Base-by-base conservation (phyloP, 2,113 vertebrate genomes). In the Addax nasomaculatus region DNA sequence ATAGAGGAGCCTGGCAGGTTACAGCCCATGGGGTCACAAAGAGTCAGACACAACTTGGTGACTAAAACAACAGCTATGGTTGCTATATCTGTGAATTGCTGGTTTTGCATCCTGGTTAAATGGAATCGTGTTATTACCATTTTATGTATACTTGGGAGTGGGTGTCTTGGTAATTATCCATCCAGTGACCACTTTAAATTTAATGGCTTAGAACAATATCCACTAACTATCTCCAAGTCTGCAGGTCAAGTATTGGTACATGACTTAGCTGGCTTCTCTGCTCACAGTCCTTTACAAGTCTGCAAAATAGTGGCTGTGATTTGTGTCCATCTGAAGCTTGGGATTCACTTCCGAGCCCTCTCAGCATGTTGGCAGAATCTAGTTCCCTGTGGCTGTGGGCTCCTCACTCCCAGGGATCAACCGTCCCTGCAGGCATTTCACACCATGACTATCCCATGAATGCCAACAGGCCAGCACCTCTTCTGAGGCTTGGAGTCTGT, bases 211-310 rank as follows among this genome's bases (percentile, higher is more conserved):
- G 6, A 39, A 15, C 2, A 15, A 9, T 17, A 2, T 21, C 6
- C 17, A 2, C 3, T 0, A 27, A 36, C 14, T 7, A 9, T 43
- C 27, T 36, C 27, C 7, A 1, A 27, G 30, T 49, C 23, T 79
- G 2, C 23, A 13, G 33, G 7, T 51, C 39, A 30, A 12, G 7
- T 6, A 1, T 90, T 33, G 3, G 2, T 4, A 1, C 14, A 1
- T 3, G 4, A 29, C 21, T 73, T 21, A 29, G 6, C 25, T 14
- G 3, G 15, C 33, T 39, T 27, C 3, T 58, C 51, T 25, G 93
- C 49, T 57, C 27, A 78, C 14, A 2, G 8, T 21, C 17, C 67
- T 85, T 64, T 14, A 15, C 21, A 25, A 13, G 51, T 3, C 6
- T 84, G 51, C 51, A 23, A 5, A 25, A 10, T 11, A 10, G 5